Evolutionary conservation across 2,888 invertebrate genomes (phyloP), one percentile per base, ranked within the genome.

Genomic region (Harpalus rubripes): DNA sequence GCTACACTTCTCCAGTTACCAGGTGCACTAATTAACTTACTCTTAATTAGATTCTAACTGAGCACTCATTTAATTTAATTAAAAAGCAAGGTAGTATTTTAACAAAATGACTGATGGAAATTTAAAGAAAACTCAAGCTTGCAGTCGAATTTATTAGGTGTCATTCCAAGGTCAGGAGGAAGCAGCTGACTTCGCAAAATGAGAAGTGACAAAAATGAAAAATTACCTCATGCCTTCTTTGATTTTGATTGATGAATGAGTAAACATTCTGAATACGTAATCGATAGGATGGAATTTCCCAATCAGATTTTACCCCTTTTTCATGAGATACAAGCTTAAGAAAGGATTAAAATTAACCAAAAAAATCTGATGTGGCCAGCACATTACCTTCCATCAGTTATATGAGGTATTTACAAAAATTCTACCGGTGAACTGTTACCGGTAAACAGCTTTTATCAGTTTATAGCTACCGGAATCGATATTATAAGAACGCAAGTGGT

Each of bases 131-230:
- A 74, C 41, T 44, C 16, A 44, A 41, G 41, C 72, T 16, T 15
- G 12, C 39, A 68, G 39, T 39, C 72, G 10, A 74, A 74, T 41
- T 44, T 44, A 32, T n/a, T 32, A 68, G 72, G 72, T 74, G 72
- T 44, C 44, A 22, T 18, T 12, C 41, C 72, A 74, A 74, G 72
- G 72, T 41, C 72, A 44, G n/a, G 44, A 3, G 41, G 22, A 74
- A 68, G 15, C 72, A n/a, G 15, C 68, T 39, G 68, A 26, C 68
- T 68, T 68, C 63, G 15, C 68, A 39, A 68, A 74, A 72, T 72
- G 39, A 72, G 41, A 72, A 41, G 68, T 72, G 68, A 72, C 68
- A 72, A 63, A 63, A 63, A 44, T 74, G 72, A 74, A 74, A 74
- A 44, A 74, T 74, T 74, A 18, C 72, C 18, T 44, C 44, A 44